Percentiles rank a stretch among this genome's conserved stretches.
phyloP scores from a whole-genome alignment of 2,797 vertebrate species.

The Sebastes oblongus region DNA sequence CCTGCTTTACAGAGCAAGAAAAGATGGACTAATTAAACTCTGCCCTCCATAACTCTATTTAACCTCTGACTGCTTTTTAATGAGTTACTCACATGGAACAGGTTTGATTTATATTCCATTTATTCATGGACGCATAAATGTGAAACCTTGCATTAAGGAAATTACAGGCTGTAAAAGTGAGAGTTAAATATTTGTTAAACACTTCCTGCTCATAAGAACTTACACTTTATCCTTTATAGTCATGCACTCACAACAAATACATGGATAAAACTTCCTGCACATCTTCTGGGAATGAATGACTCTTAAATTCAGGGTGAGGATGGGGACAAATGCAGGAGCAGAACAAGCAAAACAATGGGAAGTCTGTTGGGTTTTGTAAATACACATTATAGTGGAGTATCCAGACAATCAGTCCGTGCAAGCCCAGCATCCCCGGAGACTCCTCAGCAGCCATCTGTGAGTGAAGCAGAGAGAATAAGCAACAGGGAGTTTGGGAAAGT shows the following conservation, averaged over 20 bases:
- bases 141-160: conserved; percentile 15
- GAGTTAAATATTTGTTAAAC: conserved; percentile 29
- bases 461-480: conserved; percentile 49
- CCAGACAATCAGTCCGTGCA: conserved; percentile 23
- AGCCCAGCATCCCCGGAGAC: conserved; percentile 45
- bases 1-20: conserved; percentile 40
- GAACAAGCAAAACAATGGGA: conserved; percentile 7
- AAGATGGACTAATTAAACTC: conserved; percentile 57
- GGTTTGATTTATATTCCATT: conserved; percentile 56
- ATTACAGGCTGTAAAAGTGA: conserved; percentile 14
- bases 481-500: conserved; percentile 44
- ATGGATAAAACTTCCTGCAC: neutral
- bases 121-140: conserved; percentile 29
- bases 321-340: neutral
- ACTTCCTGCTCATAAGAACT: neutral
- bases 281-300: neutral
- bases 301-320: neutral
- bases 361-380: conserved; percentile 32
- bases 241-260: neutral
- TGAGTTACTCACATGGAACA: conserved; percentile 54
- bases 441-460: conserved; percentile 61
- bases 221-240: neutral
- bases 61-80: conserved; percentile 58
- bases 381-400: conserved; percentile 31
- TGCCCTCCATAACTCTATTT: conserved; percentile 41